A percentile compares a stretch with the other conserved stretches of the same genome.
Evolutionary conservation across 2,888 invertebrate species (phyloP).

Genomic region (Heliconius cydno): DNA sequence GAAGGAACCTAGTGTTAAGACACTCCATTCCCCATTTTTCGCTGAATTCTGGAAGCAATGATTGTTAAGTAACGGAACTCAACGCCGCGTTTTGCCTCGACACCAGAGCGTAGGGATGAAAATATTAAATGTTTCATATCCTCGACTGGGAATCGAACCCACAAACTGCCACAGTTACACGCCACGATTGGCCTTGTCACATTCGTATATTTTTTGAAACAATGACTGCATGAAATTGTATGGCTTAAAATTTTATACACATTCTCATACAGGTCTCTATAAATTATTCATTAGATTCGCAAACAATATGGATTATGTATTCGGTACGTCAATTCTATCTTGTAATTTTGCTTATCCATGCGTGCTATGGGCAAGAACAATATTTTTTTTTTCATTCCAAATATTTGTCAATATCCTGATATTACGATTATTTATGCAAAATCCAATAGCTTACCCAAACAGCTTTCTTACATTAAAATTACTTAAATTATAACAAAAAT

Average conservation of each 20-base stretch:
- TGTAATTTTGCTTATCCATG: not conserved
- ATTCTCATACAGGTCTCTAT: not conserved
- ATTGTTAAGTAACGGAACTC: no score
- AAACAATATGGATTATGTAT: constrained; percentile 1
- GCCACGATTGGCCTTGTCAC: no score
- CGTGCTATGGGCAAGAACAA: not conserved
- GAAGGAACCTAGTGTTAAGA: no score
- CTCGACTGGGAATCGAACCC: no score
- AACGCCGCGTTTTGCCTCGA: no score
- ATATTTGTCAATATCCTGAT: not conserved
- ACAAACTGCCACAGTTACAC: no score
- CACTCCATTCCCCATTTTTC: no score
- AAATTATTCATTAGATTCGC: constrained; percentile 4
- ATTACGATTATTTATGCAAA: not conserved
- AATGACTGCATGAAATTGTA: no score
- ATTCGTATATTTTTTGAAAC: no score
- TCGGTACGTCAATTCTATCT: not conserved
- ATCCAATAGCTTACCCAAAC: not conserved
- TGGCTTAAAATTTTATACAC: not conserved
- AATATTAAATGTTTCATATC: no score
- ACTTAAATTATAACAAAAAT: not conserved
- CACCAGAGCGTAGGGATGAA: no score
- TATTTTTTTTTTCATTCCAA: not conserved
- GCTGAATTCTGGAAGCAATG: no score
- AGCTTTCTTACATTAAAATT: not conserved